Conservation (phyloP, 1,140 invertebrate species). For the Dolichoris vasculosae region DNA sequence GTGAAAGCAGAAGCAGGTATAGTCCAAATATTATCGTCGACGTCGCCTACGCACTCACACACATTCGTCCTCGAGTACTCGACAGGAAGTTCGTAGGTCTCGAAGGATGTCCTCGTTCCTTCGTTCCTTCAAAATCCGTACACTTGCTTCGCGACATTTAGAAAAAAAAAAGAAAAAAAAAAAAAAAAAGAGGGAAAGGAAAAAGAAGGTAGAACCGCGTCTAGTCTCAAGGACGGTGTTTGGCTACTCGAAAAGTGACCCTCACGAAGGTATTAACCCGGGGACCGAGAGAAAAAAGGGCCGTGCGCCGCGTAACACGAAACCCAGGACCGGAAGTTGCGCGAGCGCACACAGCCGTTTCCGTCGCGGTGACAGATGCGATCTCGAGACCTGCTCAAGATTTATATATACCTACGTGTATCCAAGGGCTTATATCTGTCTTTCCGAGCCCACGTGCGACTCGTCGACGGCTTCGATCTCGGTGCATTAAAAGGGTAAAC, state of each 20-base stretch:
- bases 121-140: conserved; percentile 7
- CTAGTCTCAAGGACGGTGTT: conserved; percentile 44
- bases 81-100: conserved; percentile 35
- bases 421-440: not conserved
- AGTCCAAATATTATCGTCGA: not conserved
- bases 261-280: conserved; percentile 39
- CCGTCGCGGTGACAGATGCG: conserved; percentile 54
- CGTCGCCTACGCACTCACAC: not conserved
- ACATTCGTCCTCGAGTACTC: not conserved
- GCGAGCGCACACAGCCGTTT: conserved; percentile 51
- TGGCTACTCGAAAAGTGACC: conserved; percentile 52
- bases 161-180: not conserved
- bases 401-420: conserved; percentile 24
- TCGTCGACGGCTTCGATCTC: not conserved
- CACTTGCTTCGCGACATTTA: conserved; percentile 26
- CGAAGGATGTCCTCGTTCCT: conserved; percentile 12
- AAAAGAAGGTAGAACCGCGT: conserved; percentile 17
- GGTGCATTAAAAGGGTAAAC: not conserved
- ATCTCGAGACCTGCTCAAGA: conserved; percentile 37
- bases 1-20: conserved; percentile 11
- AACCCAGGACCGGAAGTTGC: conserved; percentile 52
- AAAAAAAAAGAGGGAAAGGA: conserved; percentile 7
- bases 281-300: not conserved
- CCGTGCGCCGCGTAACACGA: conserved; percentile 51
- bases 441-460: not conserved